Conservation (phyloP, 92 coral and sea anemone genomes). For the Paramuricea clavata region DNA sequence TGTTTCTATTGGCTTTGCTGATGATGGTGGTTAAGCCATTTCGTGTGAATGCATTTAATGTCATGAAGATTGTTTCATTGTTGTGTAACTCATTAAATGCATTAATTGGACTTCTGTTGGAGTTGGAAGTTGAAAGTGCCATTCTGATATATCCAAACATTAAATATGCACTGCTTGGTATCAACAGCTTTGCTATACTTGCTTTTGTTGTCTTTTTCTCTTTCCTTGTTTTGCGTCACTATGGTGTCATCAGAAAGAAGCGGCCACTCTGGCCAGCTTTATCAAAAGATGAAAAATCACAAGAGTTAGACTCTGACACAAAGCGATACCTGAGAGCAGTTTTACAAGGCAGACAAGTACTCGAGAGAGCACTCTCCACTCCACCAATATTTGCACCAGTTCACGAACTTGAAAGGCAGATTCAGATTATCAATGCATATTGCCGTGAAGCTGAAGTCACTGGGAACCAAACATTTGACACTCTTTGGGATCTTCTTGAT, state of each 20-base stretch:
- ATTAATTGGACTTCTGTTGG: conserved; percentile 81
- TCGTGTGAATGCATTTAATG: conserved; percentile 86
- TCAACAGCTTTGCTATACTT: conserved; percentile 73
- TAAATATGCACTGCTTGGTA: conserved; percentile 69
- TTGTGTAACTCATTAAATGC: conserved; percentile 83
- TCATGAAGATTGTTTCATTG: conserved; percentile 88
- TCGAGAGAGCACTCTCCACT: conserved; percentile 89
- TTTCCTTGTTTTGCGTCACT: conserved; percentile 85
- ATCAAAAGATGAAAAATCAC: conserved; percentile 82
- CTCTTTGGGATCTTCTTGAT: conserved; percentile 98
- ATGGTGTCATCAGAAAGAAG: conserved; percentile 63
- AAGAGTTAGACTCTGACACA: conserved; percentile 83
- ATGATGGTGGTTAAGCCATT: conserved; percentile 89
- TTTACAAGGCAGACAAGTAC: conserved; percentile 89
- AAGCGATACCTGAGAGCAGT: conserved; percentile 96
- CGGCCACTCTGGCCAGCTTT: conserved; percentile 94
- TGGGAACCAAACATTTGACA: conserved; percentile 95
- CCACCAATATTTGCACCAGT: conserved; percentile 97
- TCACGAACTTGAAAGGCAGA: conserved; percentile 96
- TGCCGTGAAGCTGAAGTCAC: conserved; percentile 96
- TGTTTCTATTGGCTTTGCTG: conserved; percentile 79
- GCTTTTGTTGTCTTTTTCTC: conserved; percentile 74
- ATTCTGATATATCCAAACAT: conserved; percentile 89
- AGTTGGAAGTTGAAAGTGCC: conserved; percentile 80
- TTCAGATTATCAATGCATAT: conserved; percentile 96